Evolutionary conservation across 2,797 vertebrate genomes (phyloP).

Genomic region (Champsocephalus esox): DNA sequence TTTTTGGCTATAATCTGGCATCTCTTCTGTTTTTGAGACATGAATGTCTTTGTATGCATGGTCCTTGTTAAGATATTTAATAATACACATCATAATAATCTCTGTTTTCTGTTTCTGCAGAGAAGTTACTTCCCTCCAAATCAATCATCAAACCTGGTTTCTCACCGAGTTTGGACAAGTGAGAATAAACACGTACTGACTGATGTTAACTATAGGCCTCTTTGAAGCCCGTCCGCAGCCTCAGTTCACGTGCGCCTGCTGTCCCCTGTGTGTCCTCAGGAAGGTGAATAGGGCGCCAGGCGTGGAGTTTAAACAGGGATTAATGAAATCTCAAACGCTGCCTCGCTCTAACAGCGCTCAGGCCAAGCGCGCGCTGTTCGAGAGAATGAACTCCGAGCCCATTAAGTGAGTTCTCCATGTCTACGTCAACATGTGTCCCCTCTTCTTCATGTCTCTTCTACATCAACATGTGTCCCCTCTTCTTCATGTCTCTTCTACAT

Average conservation of each 20-base stretch:
- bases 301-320: conserved; percentile 83
- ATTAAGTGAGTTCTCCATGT: conserved; percentile 77
- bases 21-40: too few relatives aligned
- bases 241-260: not conserved
- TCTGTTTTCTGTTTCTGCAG: conserved; percentile 63
- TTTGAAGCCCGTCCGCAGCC: not conserved
- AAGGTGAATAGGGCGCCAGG: conserved; percentile 52
- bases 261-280: conserved; percentile 32
- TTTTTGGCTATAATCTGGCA: too few relatives aligned
- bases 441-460: too few relatives aligned
- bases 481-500: too few relatives aligned
- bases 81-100: too few relatives aligned
- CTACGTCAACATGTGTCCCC: too few relatives aligned
- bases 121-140: conserved; percentile 83
- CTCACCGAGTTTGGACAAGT: conserved; percentile 75
- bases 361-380: conserved; percentile 89
- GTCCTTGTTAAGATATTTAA: too few relatives aligned
- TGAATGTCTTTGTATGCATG: too few relatives aligned
- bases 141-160: conserved; percentile 77
- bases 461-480: too few relatives aligned
- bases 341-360: conserved; percentile 85
- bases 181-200: conserved; percentile 22
- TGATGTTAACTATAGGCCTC: too few relatives aligned
- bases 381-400: conserved; percentile 89
- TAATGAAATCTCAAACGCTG: conserved; percentile 88